phyloP scores from a whole-genome alignment of 2,888 invertebrate genomes.

The Meiosimyza decipiens region DNA sequence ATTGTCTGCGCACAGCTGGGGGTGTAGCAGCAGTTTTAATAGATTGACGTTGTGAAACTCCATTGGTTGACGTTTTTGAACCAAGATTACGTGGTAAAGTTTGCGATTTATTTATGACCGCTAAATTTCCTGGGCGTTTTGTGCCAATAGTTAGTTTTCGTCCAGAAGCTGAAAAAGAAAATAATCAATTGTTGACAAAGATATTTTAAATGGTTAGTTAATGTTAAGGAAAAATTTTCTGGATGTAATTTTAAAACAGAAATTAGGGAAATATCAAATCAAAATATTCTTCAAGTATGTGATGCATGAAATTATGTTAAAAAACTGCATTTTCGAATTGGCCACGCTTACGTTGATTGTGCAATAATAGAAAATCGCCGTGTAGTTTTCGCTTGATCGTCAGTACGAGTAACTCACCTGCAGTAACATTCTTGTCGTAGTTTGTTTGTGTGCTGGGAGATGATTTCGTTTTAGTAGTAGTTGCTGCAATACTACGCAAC shows the following conservation, averaged over 20 bases:
- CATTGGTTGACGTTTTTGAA: slow-evolving; percentile 64
- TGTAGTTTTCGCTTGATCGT: slow-evolving; percentile 1
- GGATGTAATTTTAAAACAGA: slow-evolving; percentile 10
- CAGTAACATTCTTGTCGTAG: too few relatives aligned
- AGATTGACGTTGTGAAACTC: slow-evolving; percentile 69
- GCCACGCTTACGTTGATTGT: slow-evolving; percentile 17
- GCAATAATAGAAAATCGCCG: slow-evolving; percentile 37
- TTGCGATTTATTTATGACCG: slow-evolving; percentile 82
- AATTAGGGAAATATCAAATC: slow-evolving; percentile 8
- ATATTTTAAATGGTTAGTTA: neutral
- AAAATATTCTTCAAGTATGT: slow-evolving; percentile 3
- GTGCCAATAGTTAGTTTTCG: slow-evolving; percentile 82
- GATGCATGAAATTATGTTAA: slow-evolving; percentile 4
- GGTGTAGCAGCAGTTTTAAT: slow-evolving; percentile 83
- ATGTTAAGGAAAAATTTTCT: slow-evolving; percentile 12
- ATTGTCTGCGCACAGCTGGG: slow-evolving; percentile 85
- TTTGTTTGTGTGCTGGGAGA: neutral
- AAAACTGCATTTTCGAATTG: too few relatives aligned
- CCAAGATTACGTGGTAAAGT: slow-evolving; percentile 89
- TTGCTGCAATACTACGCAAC: slow-evolving; percentile 43
- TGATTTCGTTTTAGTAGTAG: slow-evolving; percentile 36
- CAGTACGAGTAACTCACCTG: too few relatives aligned
- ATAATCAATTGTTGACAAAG: slow-evolving; percentile 2
- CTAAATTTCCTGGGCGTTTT: slow-evolving; percentile 74
- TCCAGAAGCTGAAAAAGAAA: slow-evolving; percentile 75